Conservation (phyloP, 1,140 invertebrate species). For the Magallana ariakensis region DNA sequence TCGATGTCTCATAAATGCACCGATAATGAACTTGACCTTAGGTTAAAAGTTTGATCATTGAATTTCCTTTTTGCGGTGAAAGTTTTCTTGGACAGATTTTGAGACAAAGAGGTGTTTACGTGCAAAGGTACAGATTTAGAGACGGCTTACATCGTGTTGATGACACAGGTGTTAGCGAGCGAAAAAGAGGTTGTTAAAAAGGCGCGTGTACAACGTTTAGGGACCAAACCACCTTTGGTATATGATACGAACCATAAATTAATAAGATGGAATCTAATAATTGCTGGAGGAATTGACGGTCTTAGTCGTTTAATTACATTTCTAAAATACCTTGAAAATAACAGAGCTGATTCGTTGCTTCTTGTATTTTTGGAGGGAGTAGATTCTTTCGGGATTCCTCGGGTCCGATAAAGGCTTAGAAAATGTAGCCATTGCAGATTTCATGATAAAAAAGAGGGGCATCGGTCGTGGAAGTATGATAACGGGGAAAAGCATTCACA, state of each 20-base stretch:
- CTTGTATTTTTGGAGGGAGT: conserved; percentile 56
- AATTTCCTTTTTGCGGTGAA: conserved; percentile 49
- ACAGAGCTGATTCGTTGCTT: conserved; percentile 57
- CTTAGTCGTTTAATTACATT: conserved; percentile 50
- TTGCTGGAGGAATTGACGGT: conserved; percentile 58
- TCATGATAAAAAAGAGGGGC: conserved; percentile 52
- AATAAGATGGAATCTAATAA: conserved; percentile 57
- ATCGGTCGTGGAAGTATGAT: conserved; percentile 50
- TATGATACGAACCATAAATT: conserved; percentile 49
- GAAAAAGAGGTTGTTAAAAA: conserved; percentile 35
- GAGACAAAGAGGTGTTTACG: conserved; percentile 20
- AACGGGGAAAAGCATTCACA: conserved; percentile 56
- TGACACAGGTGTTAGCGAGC: conserved; percentile 13
- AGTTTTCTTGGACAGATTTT: conserved; percentile 45
- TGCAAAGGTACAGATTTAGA: conserved; percentile 34
- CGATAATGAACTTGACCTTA: conserved; percentile 38
- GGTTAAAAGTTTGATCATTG: conserved; percentile 27
- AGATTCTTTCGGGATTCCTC: conserved; percentile 53
- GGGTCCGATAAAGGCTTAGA: conserved; percentile 60
- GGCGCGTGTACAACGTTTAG: conserved; percentile 41
- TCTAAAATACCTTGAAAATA: conserved; percentile 52
- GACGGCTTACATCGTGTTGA: conserved; percentile 33
- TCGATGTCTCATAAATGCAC: too few species aligned
- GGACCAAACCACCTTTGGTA: conserved; percentile 52
- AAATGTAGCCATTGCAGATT: conserved; percentile 58